Evolutionary conservation across 1,140 invertebrate species (phyloP).

Genomic region (Anadara kagoshimensis): DNA sequence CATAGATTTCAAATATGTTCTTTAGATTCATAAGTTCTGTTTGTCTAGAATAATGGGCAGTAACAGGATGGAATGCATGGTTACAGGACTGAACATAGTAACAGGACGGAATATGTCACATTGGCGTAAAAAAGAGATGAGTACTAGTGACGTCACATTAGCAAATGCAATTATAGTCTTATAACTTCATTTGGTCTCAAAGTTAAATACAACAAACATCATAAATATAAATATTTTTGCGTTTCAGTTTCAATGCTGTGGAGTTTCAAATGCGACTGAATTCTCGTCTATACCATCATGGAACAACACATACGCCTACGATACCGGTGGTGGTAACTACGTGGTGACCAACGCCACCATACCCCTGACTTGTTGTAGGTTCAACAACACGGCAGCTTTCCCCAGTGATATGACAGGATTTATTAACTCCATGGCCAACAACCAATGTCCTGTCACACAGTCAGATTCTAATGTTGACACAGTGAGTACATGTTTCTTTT

Average conservation of each 20-base stretch:
- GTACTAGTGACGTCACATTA: too few species aligned
- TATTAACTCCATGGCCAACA: constrained; percentile 32
- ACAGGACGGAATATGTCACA: too few species aligned
- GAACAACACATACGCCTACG: constrained; percentile 37
- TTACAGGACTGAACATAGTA: too few species aligned
- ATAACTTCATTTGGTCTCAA: too few species aligned
- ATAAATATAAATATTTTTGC: neutral
- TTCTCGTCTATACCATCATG: constrained; percentile 25
- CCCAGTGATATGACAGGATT: constrained; percentile 29
- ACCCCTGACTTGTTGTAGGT: constrained; percentile 35
- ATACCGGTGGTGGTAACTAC: constrained; percentile 21
- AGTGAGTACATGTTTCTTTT: neutral
- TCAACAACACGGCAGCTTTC: constrained; percentile 28
- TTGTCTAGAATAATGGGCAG: too few species aligned
- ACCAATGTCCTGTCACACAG: constrained; percentile 27
- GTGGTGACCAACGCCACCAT: constrained; percentile 21
- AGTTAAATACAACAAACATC: too few species aligned
- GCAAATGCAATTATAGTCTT: too few species aligned
- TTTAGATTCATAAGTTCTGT: too few species aligned
- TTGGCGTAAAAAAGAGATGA: too few species aligned
- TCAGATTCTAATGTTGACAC: neutral
- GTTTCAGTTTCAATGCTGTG: constrained; percentile 35
- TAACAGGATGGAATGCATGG: too few species aligned
- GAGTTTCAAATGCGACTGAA: constrained; percentile 19
- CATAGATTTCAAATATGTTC: too few species aligned